These are phyloP conservation scores for Nothoprocta perdicaria DNA, from an alignment of 2,113 vertebrate species.

Conservation along the genomic window DNA sequence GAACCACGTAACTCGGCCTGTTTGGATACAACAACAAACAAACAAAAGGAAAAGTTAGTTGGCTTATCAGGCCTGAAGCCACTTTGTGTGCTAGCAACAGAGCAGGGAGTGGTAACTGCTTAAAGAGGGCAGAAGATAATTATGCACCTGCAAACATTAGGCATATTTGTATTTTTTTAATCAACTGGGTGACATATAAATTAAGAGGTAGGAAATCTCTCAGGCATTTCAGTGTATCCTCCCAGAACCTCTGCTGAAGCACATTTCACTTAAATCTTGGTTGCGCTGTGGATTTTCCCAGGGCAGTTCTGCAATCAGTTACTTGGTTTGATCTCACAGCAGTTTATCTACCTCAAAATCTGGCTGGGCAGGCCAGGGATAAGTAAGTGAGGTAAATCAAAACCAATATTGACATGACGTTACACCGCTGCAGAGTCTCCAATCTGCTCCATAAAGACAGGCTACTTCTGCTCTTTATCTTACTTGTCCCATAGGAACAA, in stretches of 20 bases:
- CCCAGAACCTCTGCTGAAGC: background rate
- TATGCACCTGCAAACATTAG: background rate
- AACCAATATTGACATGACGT: background rate
- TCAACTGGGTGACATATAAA: background rate
- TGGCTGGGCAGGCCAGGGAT: background rate
- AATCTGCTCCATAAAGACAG: background rate
- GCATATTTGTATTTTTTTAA: background rate
- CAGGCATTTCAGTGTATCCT: background rate
- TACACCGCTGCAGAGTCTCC: background rate
- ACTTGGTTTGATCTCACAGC: background rate
- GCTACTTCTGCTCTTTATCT: background rate
- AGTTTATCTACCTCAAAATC: background rate
- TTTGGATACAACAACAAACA: background rate
- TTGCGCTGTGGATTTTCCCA: background rate
- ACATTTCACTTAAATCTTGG: background rate
- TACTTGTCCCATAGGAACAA: background rate
- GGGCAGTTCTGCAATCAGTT: background rate
- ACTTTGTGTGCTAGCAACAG: background rate
- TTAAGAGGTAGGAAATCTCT: background rate
- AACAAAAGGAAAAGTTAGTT: background rate
- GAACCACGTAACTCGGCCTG: conserved; percentile 96
- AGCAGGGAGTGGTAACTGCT: background rate
- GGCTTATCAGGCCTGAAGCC: background rate
- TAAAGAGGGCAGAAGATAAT: background rate
- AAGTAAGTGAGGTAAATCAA: background rate